Evolutionary conservation across 2,113 vertebrate genomes (phyloP).

Genomic region (Triplophysa rosa): DNA sequence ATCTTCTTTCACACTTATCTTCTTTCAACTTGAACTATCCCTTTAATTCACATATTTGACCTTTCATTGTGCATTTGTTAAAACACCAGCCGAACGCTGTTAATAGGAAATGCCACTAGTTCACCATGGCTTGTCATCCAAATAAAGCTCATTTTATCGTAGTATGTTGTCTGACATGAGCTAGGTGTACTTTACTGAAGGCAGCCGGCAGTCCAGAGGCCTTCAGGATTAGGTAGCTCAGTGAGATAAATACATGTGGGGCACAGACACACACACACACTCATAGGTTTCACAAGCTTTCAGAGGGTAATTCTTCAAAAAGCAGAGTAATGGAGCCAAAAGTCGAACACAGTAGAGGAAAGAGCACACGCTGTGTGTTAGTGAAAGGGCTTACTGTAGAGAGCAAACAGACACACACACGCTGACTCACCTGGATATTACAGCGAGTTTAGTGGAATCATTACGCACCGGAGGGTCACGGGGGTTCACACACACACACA

Average conservation of each 20-base stretch:
- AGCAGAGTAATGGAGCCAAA: conserved; percentile 1
- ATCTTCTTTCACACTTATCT: no score
- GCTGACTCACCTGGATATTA: conserved; percentile 27
- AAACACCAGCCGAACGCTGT: no score
- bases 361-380: background rate
- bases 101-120: background rate
- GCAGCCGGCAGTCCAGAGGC: background rate
- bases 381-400: background rate
- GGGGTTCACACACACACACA: background rate
- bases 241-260: background rate
- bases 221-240: background rate
- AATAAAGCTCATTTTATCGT: background rate
- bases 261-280: background rate
- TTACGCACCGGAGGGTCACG: background rate
- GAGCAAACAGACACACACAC: background rate
- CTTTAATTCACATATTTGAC: no score
- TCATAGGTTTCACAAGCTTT: background rate
- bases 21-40: no score
- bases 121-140: background rate
- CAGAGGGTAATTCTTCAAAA: conserved; percentile 28
- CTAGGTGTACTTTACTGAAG: background rate
- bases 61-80: no score
- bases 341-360: background rate
- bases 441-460: conserved; percentile 9
- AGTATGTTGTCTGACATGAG: background rate